Evolutionary conservation across 2,797 vertebrate genomes (phyloP), one percentile per base, ranked within the genome.

Genomic region (Limosa lapponica): DNA sequence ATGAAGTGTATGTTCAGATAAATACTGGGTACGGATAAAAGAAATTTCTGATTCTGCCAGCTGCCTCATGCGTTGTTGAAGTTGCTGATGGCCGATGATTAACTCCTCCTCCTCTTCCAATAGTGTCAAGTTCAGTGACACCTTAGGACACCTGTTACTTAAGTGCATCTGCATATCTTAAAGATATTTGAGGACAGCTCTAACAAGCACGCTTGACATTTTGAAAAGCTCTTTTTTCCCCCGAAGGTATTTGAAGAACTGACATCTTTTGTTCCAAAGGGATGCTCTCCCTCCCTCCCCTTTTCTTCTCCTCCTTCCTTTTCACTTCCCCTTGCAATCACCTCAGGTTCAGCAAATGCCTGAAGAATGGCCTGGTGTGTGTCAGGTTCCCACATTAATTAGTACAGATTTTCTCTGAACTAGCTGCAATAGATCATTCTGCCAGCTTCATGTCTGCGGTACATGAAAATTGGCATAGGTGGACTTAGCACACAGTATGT

Each of bases 351-450:
- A 95, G 78, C 88, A 87, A 67, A 90, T 80, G 91, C 94, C 82
- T 91, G 64, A 93, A 87, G 94, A 92, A 79, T 67, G 90, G 48
- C 80, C 90, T 89, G 83, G 81, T 82, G 59, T 80, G 64, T 93
- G 81, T 95, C 81, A 69, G 83, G 78, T 93, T 97, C 88, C 88
- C 88, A 87, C 91, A 82, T 95, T 97, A 96, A 96, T 96, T 96
- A 97, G 90, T 85, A 55, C 85, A 77, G 93, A 90, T 96, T 93
- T 95, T 94, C 64, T 89, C 91, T 82, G 90, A 90, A 89, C 83
- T 70, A 64, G 59, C 81, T 77, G 78, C 54, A 88, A 92, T 94
- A 61, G 93, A 94, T 96, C 93, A 94, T 93, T 84, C 88, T 96
- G 90, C 87, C 91, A 85, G 52, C 78, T 87, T 66, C 71, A 2